phyloP scores from a whole-genome alignment of 1,140 invertebrate species.

The Dendrolimus punctatus region DNA sequence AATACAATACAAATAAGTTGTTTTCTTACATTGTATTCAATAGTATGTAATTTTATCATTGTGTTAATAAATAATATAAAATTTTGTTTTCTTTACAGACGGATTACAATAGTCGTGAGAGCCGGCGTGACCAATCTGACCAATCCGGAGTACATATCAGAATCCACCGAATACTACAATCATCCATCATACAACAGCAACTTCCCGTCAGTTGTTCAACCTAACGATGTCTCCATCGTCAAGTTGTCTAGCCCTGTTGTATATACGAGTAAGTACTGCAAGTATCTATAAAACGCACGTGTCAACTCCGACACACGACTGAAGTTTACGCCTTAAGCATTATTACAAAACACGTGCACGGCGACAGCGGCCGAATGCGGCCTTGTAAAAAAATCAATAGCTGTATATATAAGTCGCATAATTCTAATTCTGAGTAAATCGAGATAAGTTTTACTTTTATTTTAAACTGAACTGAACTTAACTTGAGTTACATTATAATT shows the following conservation, averaged over 20 bases:
- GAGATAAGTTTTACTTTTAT: too few relatives aligned
- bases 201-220: constrained; percentile 27
- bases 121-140: constrained; percentile 32
- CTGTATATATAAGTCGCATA: too few relatives aligned
- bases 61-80: too few relatives aligned
- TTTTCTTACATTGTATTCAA: too few relatives aligned
- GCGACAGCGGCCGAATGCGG: too few relatives aligned
- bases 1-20: too few relatives aligned
- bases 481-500: too few relatives aligned
- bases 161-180: constrained; percentile 40
- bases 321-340: neutral
- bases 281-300: neutral
- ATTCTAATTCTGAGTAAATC: too few relatives aligned
- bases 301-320: neutral
- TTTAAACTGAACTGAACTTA: too few relatives aligned
- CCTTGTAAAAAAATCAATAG: too few relatives aligned
- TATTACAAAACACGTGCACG: too few relatives aligned
- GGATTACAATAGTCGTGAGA: constrained; percentile 30
- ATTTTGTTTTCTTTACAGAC: constrained; percentile 19
- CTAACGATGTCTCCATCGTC: constrained; percentile 40
- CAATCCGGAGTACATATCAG: constrained; percentile 29
- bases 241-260: constrained; percentile 20
- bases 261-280: constrained; percentile 30
- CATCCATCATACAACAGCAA: constrained; percentile 34
- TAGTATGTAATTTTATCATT: too few relatives aligned